phyloP scores from a whole-genome alignment of 2,797 vertebrate genomes.

The Helicolenus hilgendorfi region DNA sequence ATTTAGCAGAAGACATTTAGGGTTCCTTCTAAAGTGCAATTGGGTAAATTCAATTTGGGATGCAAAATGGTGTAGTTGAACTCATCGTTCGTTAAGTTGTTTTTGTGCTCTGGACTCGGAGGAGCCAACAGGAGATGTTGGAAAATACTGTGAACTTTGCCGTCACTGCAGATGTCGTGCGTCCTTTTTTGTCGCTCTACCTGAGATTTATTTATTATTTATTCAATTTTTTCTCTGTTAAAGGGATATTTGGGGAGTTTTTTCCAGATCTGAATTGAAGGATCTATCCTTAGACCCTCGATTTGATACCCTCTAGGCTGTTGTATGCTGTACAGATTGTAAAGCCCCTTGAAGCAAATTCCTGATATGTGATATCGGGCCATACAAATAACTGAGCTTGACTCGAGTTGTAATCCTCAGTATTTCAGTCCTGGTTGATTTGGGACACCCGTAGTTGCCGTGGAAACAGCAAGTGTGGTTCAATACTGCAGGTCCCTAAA shows the following conservation, averaged over 20 bases:
- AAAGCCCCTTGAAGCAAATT: neutral
- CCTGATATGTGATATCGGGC: neutral
- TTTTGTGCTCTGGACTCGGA: conserved; percentile 24
- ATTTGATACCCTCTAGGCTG: too few species aligned
- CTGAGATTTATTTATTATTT: neutral
- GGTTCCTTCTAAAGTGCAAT: conserved; percentile 1
- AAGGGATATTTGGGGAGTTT: neutral
- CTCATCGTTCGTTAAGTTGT: conserved; percentile 26
- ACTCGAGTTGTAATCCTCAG: too few species aligned
- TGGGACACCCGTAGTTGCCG: neutral
- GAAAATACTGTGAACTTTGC: neutral
- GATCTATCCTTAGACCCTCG: too few species aligned
- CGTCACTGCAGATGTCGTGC: neutral
- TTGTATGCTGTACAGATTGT: neutral
- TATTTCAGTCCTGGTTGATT: too few species aligned
- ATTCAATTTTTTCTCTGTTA: neutral
- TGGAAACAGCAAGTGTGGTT: neutral
- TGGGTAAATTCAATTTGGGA: conserved; percentile 44
- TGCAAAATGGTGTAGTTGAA: conserved; percentile 31
- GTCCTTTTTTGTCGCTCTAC: neutral
- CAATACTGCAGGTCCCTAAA: neutral
- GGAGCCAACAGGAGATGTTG: conserved; percentile 8
- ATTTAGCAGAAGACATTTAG: conserved; percentile 24
- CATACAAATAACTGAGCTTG: too few species aligned
- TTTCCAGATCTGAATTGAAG: neutral